Percentiles rank a stretch among this genome's conserved stretches.
These are phyloP conservation scores for Novumbra hubbsi DNA, from an alignment of 2,797 vertebrate species.

Conservation along the genomic window DNA sequence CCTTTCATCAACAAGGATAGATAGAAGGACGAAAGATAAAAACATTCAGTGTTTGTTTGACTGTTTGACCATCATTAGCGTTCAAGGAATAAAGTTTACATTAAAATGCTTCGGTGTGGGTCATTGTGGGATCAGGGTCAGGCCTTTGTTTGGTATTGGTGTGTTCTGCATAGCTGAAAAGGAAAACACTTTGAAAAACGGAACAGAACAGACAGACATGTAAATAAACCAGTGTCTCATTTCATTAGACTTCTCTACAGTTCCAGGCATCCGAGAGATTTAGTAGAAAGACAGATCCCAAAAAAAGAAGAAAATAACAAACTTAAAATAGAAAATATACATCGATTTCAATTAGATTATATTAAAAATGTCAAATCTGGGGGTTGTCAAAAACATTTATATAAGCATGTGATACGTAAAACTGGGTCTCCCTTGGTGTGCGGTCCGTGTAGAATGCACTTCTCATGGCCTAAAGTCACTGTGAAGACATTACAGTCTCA, in stretches of 20 bases:
- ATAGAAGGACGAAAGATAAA: not conserved
- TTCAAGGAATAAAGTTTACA: constrained; percentile 31
- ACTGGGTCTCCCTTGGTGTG: not conserved
- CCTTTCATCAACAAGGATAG: not conserved
- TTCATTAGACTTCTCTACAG: constrained; percentile 1
- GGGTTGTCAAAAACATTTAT: not conserved
- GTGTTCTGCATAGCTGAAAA: constrained; percentile 23
- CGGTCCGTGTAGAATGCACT: not conserved
- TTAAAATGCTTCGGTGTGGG: constrained; percentile 21
- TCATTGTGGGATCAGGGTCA: constrained; percentile 3
- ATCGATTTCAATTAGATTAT: constrained; percentile 2
- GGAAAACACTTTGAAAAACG: constrained; percentile 20
- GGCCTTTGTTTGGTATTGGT: constrained; percentile 25
- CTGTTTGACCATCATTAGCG: constrained; percentile 6
- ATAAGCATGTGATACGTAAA: constrained; percentile 1
- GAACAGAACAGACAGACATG: constrained; percentile 10
- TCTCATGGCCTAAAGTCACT: not conserved
- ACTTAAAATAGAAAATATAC: not conserved
- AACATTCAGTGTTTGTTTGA: constrained; percentile 10
- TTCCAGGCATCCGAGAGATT: constrained; percentile 15
- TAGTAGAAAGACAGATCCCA: too few species aligned
- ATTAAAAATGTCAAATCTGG: not conserved
- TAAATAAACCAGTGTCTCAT: constrained; percentile 35
- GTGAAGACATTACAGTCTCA: not conserved
- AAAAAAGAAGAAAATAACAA: not conserved